Percentiles rank a stretch among this genome's conserved stretches.
phyloP scores from a whole-genome alignment of 2,113 vertebrate species.

The Micronycteris hirsuta region DNA sequence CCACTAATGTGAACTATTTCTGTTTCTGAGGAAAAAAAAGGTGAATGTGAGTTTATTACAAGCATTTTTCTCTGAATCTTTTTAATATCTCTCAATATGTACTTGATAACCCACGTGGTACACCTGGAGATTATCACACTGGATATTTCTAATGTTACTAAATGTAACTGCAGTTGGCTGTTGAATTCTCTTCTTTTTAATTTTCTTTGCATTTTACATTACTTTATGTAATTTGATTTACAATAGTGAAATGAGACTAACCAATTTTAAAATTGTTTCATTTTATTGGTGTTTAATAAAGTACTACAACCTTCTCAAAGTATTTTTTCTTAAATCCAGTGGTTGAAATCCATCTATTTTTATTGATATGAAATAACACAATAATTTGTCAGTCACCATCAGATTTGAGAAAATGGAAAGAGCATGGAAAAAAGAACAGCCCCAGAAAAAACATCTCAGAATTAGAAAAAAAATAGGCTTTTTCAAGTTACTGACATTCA shows the following conservation, averaged over 20 bases:
- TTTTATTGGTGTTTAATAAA: constrained; percentile 47
- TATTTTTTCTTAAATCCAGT: constrained; percentile 36
- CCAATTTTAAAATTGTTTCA: constrained; percentile 6
- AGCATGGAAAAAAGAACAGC: neutral
- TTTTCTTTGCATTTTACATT: constrained; percentile 16
- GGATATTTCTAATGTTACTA: neutral
- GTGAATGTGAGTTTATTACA: neutral
- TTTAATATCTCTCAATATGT: neutral
- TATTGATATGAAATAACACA: constrained; percentile 3
- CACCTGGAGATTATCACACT: neutral
- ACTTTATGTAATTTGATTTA: constrained; percentile 23
- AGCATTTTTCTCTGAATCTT: constrained; percentile 37
- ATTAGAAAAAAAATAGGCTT: neutral
- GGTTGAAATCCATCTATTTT: neutral
- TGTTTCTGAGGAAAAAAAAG: neutral
- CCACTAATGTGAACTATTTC: neutral
- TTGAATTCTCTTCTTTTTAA: neutral
- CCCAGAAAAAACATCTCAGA: constrained; percentile 25
- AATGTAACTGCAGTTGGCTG: neutral
- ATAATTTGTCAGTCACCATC: neutral
- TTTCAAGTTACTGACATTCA: neutral
- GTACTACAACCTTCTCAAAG: neutral
- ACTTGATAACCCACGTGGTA: neutral
- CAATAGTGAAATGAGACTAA: constrained; percentile 11
- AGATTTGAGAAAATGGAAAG: constrained; percentile 25